Evolutionary conservation across 2,888 invertebrate genomes (phyloP), one percentile per base, ranked within the genome.

Genomic region (Conomelus anceps): DNA sequence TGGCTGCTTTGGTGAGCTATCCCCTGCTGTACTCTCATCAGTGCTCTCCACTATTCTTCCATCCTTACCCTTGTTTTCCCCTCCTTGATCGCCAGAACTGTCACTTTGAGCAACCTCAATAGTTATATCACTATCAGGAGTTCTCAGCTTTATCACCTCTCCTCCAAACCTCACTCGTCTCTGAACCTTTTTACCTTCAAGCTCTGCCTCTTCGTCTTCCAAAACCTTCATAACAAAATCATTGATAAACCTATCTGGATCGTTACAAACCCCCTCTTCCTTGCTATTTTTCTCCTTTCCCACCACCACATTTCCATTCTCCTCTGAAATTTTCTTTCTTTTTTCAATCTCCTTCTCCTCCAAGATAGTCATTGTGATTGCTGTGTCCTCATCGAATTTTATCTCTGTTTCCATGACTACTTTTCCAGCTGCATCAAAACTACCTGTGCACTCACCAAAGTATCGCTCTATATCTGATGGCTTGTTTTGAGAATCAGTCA

Each of bases 401-500:
- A 97, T 97, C 94, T 97, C 97, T 0, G 97, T 97, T 93, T 97
- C 97, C 92, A 97, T 94, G 87, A 97, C 96, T 0, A 97, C 95
- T 24, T 84, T 88, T 89, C 89, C 11, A 63, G 22, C n/a, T 84
- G 41, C 84, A 26, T 86, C 86, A 3, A 88, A 86, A 34, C 84
- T 89, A 11, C 22, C 23, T 9, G 90, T 90, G 17, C 87, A 86
- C n/a, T 90, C 90, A 0, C 90, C 90, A 24, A 90, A 90, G 11
- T 85, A 85, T 7, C 89, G 88, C 13, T 90, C 90, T 23, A 90
- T 85, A 23, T 90, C 89, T 26, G 24, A 26, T 22, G n/a, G 84
- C 26, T 90, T 87, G n/a, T 89, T 88, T 0, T 20, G n/a, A 34
- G 22, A 22, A 24, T 26, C 86, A 23, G 24, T 22, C 23, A 22